Percentiles rank a stretch among this genome's conserved stretches.
These are phyloP conservation scores for Huso huso DNA, from an alignment of 2,797 vertebrate species.

Conservation along the genomic window DNA sequence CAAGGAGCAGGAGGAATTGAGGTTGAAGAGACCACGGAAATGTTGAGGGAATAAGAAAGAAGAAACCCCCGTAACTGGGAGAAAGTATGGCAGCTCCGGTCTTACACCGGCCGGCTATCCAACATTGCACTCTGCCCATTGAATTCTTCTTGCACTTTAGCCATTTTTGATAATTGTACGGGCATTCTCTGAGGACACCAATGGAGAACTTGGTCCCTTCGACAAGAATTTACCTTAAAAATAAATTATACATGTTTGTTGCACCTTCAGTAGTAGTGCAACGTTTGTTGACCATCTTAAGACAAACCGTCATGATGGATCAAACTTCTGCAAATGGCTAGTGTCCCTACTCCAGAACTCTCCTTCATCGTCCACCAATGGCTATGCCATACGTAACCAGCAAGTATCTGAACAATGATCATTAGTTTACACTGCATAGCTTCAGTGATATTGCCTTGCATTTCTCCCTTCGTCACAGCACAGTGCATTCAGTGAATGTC, in stretches of 20 bases:
- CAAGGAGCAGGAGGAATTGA: conserved; percentile 50
- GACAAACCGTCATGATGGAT: conserved; percentile 21
- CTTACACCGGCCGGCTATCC: conserved; percentile 47
- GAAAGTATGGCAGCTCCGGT: conserved; percentile 45
- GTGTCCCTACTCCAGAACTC: conserved; percentile 19
- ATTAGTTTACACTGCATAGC: conserved; percentile 62
- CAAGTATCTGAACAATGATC: conserved; percentile 53
- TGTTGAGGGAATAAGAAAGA: conserved; percentile 67
- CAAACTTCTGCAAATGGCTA: conserved; percentile 26
- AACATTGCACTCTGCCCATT: conserved; percentile 39
- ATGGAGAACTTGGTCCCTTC: conserved; percentile 32
- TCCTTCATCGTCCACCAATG: conserved; percentile 40
- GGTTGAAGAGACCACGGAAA: conserved; percentile 66
- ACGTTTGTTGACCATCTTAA: conserved; percentile 17
- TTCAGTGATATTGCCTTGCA: conserved; percentile 59
- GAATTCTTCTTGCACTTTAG: conserved; percentile 54
- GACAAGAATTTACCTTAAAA: conserved; percentile 26
- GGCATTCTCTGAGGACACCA: conserved; percentile 38
- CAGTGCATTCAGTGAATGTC: conserved; percentile 15
- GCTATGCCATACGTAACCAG: conserved; percentile 70
- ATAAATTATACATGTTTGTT: too few species aligned
- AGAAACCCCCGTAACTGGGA: conserved; percentile 37
- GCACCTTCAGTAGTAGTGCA: too few species aligned
- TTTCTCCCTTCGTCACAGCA: conserved; percentile 49
- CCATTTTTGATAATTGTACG: conserved; percentile 26